Conservation (phyloP, 1,140 invertebrate species). For the Nymphalis io region DNA sequence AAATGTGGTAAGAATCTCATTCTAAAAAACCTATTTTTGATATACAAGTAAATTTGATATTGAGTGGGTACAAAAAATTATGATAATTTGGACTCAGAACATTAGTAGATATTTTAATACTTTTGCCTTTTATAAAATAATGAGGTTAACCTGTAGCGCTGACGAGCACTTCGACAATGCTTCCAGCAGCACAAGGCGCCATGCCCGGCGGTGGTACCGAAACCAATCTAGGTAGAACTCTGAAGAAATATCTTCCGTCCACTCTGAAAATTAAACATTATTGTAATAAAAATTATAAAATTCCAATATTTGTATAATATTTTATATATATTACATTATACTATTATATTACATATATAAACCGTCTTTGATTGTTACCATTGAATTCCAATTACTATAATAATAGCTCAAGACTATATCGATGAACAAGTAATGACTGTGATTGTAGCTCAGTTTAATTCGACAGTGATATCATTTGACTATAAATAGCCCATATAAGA, state of each 20-base stretch:
- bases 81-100: not conserved
- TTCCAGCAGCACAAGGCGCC: slow-evolving; percentile 96
- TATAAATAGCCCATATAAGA: not conserved
- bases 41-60: no score
- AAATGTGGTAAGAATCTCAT: no score
- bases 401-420: slow-evolving; percentile 10
- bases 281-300: no score
- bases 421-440: slow-evolving; percentile 19
- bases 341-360: no score
- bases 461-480: slow-evolving; percentile 11
- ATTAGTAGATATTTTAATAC: no score
- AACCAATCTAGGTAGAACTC: slow-evolving; percentile 91
- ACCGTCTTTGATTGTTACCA: not conserved
- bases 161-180: slow-evolving; percentile 96
- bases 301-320: no score
- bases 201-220: slow-evolving; percentile 94
- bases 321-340: no score
- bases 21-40: no score
- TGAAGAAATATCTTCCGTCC: slow-evolving; percentile 87
- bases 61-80: no score
- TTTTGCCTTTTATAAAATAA: not conserved
- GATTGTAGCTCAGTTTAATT: slow-evolving; percentile 20
- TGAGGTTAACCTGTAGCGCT: slow-evolving; percentile 85
- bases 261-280: slow-evolving; percentile 55
- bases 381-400: not conserved